Conservation (phyloP, 2,888 invertebrate genomes). For the Spisula solida region DNA sequence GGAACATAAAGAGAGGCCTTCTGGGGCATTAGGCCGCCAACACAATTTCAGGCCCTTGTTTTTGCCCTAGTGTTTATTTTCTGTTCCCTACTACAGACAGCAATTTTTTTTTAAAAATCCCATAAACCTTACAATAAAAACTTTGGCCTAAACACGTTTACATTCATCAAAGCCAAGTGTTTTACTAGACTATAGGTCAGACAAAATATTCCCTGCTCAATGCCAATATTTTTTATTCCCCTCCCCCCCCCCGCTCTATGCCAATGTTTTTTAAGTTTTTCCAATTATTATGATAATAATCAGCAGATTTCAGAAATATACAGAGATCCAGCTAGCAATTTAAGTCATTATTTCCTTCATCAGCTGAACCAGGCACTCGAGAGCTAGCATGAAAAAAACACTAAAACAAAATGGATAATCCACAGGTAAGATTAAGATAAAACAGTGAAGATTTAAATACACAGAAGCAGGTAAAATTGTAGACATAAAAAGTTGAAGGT, state of each 20-base stretch:
- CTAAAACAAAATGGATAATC: background rate
- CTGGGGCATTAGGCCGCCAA: too few relatives aligned
- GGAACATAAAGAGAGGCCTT: too few relatives aligned
- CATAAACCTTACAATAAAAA: too few relatives aligned
- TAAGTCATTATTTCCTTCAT: background rate
- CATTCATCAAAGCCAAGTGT: background rate
- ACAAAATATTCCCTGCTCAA: background rate
- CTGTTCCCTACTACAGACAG: too few relatives aligned
- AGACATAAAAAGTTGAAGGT: background rate
- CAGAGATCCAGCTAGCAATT: background rate
- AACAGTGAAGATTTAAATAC: background rate
- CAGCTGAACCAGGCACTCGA: constrained; percentile 1
- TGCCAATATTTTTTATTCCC: constrained; percentile 15
- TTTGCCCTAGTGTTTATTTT: too few relatives aligned
- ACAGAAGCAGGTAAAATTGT: constrained; percentile 6
- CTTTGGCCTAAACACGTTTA: background rate
- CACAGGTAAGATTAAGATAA: constrained; percentile 14
- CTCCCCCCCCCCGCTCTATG: too few relatives aligned
- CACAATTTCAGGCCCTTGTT: too few relatives aligned
- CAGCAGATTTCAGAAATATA: background rate
- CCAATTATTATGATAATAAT: background rate
- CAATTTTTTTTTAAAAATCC: too few relatives aligned
- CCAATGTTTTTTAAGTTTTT: background rate
- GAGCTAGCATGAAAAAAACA: constrained; percentile 12
- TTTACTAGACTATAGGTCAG: background rate